Evolutionary conservation across 1,140 invertebrate species (phyloP).

Genomic region (Drosophila triauraria): DNA sequence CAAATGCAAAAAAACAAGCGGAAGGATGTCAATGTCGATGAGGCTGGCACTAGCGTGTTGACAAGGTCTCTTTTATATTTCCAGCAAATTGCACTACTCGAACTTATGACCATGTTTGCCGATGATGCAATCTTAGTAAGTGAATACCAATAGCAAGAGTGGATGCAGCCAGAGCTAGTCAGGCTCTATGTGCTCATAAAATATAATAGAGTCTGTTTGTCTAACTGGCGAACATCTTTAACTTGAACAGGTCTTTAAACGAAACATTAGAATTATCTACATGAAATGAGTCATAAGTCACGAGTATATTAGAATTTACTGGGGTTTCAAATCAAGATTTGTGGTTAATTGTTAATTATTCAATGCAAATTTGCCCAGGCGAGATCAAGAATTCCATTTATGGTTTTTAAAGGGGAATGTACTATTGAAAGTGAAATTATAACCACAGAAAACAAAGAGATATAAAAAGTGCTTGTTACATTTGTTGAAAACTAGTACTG

Average conservation of each 20-base stretch:
- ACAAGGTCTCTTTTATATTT: conserved; percentile 20
- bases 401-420: neutral
- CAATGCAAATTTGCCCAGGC: no score
- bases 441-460: no score
- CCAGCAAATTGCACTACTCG: conserved; percentile 33
- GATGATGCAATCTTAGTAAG: conserved; percentile 42
- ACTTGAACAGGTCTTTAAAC: neutral
- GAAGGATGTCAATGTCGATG: conserved; percentile 26
- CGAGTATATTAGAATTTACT: neutral
- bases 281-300: neutral
- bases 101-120: conserved; percentile 21
- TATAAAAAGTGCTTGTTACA: neutral
- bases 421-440: neutral
- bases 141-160: conserved; percentile 26
- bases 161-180: conserved; percentile 4
- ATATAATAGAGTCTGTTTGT: conserved; percentile 7
- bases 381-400: no score
- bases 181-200: conserved; percentile 3
- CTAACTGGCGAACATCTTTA: neutral
- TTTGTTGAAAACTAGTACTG: neutral
- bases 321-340: neutral
- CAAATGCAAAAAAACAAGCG: conserved; percentile 28
- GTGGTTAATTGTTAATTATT: neutral
- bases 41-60: neutral
- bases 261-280: neutral